Conservation (phyloP, 2,797 vertebrate species). For the Arrhamphus sclerolepis region DNA sequence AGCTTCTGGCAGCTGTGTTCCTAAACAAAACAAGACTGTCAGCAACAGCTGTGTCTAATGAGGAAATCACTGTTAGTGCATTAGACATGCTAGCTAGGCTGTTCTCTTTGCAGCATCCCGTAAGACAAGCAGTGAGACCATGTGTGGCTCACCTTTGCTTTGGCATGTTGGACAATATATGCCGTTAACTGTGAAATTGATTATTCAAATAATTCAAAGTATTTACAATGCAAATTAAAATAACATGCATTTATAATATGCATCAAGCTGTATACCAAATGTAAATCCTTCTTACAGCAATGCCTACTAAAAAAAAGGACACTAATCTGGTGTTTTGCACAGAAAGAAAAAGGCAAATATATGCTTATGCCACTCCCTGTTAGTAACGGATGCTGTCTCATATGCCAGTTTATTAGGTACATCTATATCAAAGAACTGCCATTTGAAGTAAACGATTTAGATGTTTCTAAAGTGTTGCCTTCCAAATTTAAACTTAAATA, state of each 20-base stretch:
- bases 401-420: constrained; percentile 7
- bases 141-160: constrained; percentile 47
- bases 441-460: no score
- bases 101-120: constrained; percentile 1
- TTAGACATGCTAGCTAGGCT: constrained; percentile 11
- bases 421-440: no score
- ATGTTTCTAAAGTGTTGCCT: no score
- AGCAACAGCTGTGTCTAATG: constrained; percentile 1
- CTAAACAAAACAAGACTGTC: neutral
- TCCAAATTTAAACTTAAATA: no score
- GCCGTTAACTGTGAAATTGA: constrained; percentile 31
- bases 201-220: constrained; percentile 28
- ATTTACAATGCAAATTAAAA: constrained; percentile 9
- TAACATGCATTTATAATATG: neutral
- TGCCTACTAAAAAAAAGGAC: neutral
- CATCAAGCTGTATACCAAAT: neutral
- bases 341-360: no score
- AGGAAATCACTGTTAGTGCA: constrained; percentile 23
- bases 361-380: neutral
- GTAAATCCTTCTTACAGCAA: neutral
- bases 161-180: constrained; percentile 36
- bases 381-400: constrained; percentile 3
- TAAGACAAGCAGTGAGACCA: constrained; percentile 7
- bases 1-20: neutral
- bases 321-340: neutral